Evolutionary conservation across 2,888 invertebrate genomes (phyloP), one percentile per base, ranked within the genome.

Genomic region (Spilarctia lutea): DNA sequence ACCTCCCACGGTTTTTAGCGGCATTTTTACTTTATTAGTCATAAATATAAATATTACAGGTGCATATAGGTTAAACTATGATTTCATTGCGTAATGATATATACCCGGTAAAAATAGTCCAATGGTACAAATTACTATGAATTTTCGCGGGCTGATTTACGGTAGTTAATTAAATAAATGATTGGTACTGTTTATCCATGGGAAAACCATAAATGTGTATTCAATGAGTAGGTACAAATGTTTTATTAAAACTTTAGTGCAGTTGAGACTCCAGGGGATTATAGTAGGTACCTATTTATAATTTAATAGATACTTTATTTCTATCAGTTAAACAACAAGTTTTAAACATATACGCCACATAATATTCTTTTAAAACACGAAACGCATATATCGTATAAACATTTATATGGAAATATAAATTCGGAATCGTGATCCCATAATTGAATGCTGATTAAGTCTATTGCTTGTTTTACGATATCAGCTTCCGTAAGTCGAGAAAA

Each of bases 341-440:
- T 82, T 75, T 76, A 78, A 80, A 82, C 76, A 56, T 78, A 76
- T 75, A 80, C 48, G 75, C 77, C 77, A 68, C 18, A 74, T 78
- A 77, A 79, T 81, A 81, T 76, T 74, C 67, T 69, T 68, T 68
- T 78, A 79, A 83, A 82, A 72, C 39, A 74, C 70, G 79, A 83
- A 52, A 85, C 71, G 78, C 67, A 78, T 78, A 68, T 68, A 39
- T 74, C 52, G 74, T 78, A 73, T 78, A 77, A 83, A 78, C 80
- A 83, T 85, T 83, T 82, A 80, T 76, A 84, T 84, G 76, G 81
- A 85, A 86, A 84, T 80, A 83, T 80, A 75, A 83, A 82, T 79
- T 82, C 39, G 24, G 77, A 81, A 79, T 84, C 79, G 74, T 83
- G 84, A 79, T 84, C 77, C 67, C 75, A 67, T 85, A 84, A 85